Base-by-base conservation (phyloP, 2,888 invertebrate species). In the Nudaria mundana region DNA sequence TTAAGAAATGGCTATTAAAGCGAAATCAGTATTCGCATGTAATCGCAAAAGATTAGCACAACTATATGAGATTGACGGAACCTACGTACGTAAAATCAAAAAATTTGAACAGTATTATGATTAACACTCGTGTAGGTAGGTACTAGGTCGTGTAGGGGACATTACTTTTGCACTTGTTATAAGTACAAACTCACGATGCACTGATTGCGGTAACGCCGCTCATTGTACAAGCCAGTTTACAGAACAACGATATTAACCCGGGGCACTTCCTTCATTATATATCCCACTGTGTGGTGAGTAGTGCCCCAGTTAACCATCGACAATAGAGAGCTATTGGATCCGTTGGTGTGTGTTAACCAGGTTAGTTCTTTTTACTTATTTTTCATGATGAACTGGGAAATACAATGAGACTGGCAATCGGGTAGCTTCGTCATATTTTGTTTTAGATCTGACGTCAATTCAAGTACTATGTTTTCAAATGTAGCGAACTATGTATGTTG, bases 291-390 rank as follows among this genome's bases (percentile, higher is more conserved):
- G 56, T 46, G 62, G 50, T 51, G 52, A 55, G 63, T 55, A 57
- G 48, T 66, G 77, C 50, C 69, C 79, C 63, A 76, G 71, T 75
- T 78, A 68, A 59, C 66, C 67, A 58, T 62, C 68, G 70, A 81
- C 78, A 79, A 77, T 75, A 58, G 69, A 71, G 72, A 68, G 72
- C 79, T 73, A 84, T 83, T 79, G 80, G 72, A 80, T 55, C 56
- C 77, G 67, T 52, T 76, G 80, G 81, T 81, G 82, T 82, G 76
- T 82, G 81, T 73, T 76, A 80, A 79, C 78, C 71, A 76, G 76
- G 78, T 81, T 76, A 77, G 73, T 74, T 77, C 67, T 64, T 71
- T 67, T 72, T 76, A 68, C 70, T 76, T 70, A 70, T 76, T 73
- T 72, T 71, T 68, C 62, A 71, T 67, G 62, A 62, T 58, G 57